Evolutionary conservation across 1,140 invertebrate genomes (phyloP), one percentile per base, ranked within the genome.

Genomic region (Apocrypta bakeri): DNA sequence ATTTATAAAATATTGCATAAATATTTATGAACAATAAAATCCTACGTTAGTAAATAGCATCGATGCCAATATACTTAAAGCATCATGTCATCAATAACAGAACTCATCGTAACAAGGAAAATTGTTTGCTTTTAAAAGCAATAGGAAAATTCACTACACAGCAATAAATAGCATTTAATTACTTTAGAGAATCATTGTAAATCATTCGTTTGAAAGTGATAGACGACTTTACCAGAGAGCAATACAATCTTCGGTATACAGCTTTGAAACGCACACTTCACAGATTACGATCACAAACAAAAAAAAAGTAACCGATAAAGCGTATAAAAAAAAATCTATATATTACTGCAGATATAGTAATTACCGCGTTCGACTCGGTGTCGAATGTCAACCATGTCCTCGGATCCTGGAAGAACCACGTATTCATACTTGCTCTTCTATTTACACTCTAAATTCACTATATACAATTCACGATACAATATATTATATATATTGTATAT

Each of bases 321-420:
- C n/a, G n/a, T n/a, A 56, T 56, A 56, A n/a, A 56, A 56, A n/a
- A 56, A 56, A 17, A 7, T 1, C n/a, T n/a, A n/a, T n/a, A n/a
- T 56, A 21, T 56, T 21, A 21, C 8, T 11, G n/a, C 6, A 17
- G 1, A 27, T 8, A 72, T 11, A 75, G 68, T 83, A 86, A 84
- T 89, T 89, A 89, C 88, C 88, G 79, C 61, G 56, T 76, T 77
- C 33, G 85, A 79, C 21, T 88, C 86, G 42, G 85, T 82, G 24
- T 88, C 87, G 73, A 88, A 88, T 25, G 79, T 82, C 76, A 89
- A 81, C 87, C 88, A 90, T 40, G 82, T 87, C 42, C 82, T 79
- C 25, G 87, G 86, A 84, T 87, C 83, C 9, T 85, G 84, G 14
- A 72, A 71, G 14, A 88, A 66, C 88, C 86, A 88, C 37, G 85